Evolutionary conservation across 2,888 invertebrate genomes (phyloP), one percentile per base, ranked within the genome.

Genomic region (Diarsia mendica): DNA sequence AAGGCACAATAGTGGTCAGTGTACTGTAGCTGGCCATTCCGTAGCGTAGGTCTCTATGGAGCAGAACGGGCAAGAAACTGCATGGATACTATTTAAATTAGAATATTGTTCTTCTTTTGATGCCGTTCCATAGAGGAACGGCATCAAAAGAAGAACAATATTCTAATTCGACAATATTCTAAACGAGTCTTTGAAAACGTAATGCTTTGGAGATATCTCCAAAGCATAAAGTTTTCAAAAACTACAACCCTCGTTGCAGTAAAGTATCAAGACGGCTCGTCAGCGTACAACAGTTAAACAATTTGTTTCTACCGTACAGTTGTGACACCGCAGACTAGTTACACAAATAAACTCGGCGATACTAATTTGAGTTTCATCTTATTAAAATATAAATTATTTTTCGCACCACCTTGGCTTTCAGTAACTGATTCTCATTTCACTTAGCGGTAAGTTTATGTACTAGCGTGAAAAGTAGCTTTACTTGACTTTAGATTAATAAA

Each of bases 311-410:
- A 81, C 79, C 80, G 80, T 84, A 86, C 75, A 82, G 88, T 87
- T 87, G 88, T 90, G 87, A 86, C 87, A 91, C 92, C 93, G 86
- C 94, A 93, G 90, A 91, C 92, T 92, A 90, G 92, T 93, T 92
- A 92, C 87, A 91, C 90, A 92, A 93, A 93, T 92, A 92, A 88
- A 91, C 86, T 82, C 80, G 78, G 76, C 79, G 82, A 86, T 84
- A 84, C 87, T 82, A 75, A 77, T 85, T 83, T 78, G 78, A 80
- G 82, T 81, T 87, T 87, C 83, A 85, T 82, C 85, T 84, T 85
- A 90, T 89, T 90, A 89, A 88, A 87, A 90, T 86, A 86, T 87
- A 88, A 87, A 84, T 88, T 88, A 87, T 87, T 78, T 80, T 88
- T 85, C 79, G 72, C 77, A 75, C 67, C 60, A 72, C 63, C 66